Evolutionary conservation across 1,140 invertebrate genomes (phyloP).

Genomic region (Zaprionus nigranus): DNA sequence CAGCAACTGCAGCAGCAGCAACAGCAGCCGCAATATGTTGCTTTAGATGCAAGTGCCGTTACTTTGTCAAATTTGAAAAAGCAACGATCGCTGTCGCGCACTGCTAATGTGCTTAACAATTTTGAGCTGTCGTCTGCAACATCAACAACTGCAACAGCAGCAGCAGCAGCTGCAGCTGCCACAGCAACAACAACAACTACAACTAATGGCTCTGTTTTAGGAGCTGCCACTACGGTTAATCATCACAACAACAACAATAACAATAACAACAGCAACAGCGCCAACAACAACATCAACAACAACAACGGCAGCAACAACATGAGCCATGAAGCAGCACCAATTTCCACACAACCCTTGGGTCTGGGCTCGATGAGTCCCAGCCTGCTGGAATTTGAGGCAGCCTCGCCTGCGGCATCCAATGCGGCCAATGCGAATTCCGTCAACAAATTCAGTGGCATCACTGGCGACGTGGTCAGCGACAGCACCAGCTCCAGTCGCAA

Average conservation of each 20-base stretch:
- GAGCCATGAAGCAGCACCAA: slow-evolving; percentile 51
- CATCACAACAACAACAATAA: slow-evolving; percentile 64
- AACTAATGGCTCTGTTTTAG: slow-evolving; percentile 84
- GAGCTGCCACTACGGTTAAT: slow-evolving; percentile 68
- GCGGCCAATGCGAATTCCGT: slow-evolving; percentile 68
- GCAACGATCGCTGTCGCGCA: slow-evolving; percentile 92
- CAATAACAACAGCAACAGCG: slow-evolving; percentile 58
- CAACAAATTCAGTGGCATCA: slow-evolving; percentile 88
- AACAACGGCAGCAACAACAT: slow-evolving; percentile 64
- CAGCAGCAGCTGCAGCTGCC: slow-evolving; percentile 44
- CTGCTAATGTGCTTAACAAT: slow-evolving; percentile 85
- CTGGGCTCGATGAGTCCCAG: slow-evolving; percentile 67
- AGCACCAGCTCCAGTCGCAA: slow-evolving; percentile 87
- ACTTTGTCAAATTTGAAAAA: slow-evolving; percentile 96
- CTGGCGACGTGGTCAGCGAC: slow-evolving; percentile 88
- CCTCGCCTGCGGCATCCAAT: slow-evolving; percentile 67
- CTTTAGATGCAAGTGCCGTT: slow-evolving; percentile 70
- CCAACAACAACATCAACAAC: slow-evolving; percentile 62
- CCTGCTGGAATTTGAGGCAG: slow-evolving; percentile 64
- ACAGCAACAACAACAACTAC: slow-evolving; percentile 49
- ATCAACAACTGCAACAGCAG: slow-evolving; percentile 35
- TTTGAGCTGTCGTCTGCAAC: slow-evolving; percentile 68
- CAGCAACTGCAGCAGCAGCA: slow-evolving; percentile 71
- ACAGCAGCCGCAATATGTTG: slow-evolving; percentile 70
- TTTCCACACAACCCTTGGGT: slow-evolving; percentile 58